Conservation (phyloP, 2,888 invertebrate genomes). For the Ornithoptera alexandrae region DNA sequence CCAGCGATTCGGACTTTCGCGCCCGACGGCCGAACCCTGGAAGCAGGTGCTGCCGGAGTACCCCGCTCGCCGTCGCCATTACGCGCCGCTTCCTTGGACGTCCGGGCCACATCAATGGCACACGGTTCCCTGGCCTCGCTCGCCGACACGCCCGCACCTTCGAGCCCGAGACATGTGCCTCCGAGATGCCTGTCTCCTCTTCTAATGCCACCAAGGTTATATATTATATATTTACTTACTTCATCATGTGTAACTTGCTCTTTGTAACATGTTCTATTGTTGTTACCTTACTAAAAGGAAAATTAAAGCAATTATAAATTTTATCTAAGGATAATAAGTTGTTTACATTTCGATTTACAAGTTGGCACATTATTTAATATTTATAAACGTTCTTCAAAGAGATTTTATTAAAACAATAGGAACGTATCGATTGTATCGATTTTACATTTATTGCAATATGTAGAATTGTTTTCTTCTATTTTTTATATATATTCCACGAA, state of each 20-base stretch:
- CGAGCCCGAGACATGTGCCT: slow-evolving; percentile 68
- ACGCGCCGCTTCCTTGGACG: slow-evolving; percentile 88
- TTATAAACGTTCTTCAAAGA: too few relatives aligned
- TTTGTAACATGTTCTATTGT: neutral
- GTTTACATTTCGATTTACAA: too few relatives aligned
- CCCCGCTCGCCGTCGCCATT: slow-evolving; percentile 88
- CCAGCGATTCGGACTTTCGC: slow-evolving; percentile 91
- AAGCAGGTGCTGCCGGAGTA: slow-evolving; percentile 79
- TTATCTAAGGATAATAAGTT: neutral
- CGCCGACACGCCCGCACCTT: slow-evolving; percentile 72
- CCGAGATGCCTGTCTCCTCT: slow-evolving; percentile 87
- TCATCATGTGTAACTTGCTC: neutral
- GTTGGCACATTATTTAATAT: too few relatives aligned
- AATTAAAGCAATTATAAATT: neutral
- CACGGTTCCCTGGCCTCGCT: slow-evolving; percentile 86
- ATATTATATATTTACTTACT: neutral
- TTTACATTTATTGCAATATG: too few relatives aligned
- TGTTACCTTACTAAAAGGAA: neutral
- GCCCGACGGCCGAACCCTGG: slow-evolving; percentile 86
- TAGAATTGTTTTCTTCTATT: too few relatives aligned
- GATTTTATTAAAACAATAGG: too few relatives aligned
- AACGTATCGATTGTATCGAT: too few relatives aligned
- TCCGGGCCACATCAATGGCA: slow-evolving; percentile 85
- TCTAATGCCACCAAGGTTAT: slow-evolving; percentile 85
- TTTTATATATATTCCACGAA: too few relatives aligned